Conservation (phyloP, 2,888 invertebrate species). For the Notocelia uddmanniana region DNA sequence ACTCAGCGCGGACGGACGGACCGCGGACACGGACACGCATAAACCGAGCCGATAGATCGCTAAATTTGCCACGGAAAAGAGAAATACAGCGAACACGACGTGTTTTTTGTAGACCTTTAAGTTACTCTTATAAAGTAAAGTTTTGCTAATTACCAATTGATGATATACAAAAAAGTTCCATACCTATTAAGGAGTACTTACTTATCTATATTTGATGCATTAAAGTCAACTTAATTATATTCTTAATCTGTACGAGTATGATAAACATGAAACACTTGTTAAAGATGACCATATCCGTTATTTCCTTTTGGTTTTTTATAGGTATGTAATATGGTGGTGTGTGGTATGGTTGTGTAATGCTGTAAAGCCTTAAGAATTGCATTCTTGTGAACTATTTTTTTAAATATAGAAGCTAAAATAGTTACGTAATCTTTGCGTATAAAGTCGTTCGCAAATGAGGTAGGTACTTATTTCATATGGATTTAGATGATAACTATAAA, state of each 20-base stretch:
- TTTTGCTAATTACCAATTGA: conserved; percentile 1
- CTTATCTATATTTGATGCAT: background rate
- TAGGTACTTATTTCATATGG: conserved; percentile 31
- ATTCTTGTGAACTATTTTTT: background rate
- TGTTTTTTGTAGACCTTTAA: conserved; percentile 12
- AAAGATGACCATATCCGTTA: background rate
- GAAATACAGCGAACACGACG: conserved; percentile 1
- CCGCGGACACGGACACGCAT: conserved; percentile 36
- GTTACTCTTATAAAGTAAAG: conserved; percentile 16
- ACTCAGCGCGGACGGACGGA: conserved; percentile 48
- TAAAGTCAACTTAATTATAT: background rate
- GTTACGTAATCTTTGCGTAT: conserved; percentile 18
- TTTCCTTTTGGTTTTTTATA: background rate
- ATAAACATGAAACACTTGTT: background rate
- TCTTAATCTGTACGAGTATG: background rate
- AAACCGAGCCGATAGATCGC: conserved; percentile 37
- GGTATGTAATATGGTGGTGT: background rate
- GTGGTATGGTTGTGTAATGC: background rate
- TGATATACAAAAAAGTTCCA: background rate
- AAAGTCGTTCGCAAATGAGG: conserved; percentile 14
- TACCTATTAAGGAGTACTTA: background rate
- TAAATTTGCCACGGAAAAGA: conserved; percentile 34
- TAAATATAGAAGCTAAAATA: background rate
- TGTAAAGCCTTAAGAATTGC: background rate
- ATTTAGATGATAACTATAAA: conserved; percentile 37